These are phyloP conservation scores for Apostichopus japonicus DNA, from an alignment of 35 echinoderm and acorn worm genomes.

Conservation along the genomic window DNA sequence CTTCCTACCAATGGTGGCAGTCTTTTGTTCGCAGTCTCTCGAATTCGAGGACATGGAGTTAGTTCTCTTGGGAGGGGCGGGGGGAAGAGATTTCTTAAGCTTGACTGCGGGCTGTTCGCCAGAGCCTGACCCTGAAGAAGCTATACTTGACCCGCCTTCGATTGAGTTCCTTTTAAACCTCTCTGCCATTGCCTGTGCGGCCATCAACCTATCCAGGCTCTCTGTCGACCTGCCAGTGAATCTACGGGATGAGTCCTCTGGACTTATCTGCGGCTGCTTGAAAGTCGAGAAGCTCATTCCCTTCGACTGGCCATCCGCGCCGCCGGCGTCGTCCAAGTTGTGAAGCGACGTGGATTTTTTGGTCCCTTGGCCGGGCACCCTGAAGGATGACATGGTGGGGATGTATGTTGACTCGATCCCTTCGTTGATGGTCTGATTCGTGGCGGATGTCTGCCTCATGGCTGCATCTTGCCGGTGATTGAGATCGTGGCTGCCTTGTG, in stretches of 20 bases:
- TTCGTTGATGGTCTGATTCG: constrained; percentile 36
- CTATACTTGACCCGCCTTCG: constrained; percentile 82
- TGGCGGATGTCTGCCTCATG: background rate
- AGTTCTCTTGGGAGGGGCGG: constrained; percentile 84
- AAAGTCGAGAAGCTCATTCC: constrained; percentile 91
- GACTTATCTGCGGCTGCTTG: constrained; percentile 73
- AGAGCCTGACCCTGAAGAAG: constrained; percentile 78
- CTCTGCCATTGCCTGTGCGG: constrained; percentile 59
- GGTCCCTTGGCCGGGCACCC: constrained; percentile 2
- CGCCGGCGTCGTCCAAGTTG: background rate
- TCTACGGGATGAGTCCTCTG: constrained; percentile 7
- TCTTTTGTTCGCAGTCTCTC: constrained; percentile 76
- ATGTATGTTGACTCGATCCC: constrained; percentile 35
- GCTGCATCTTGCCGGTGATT: background rate
- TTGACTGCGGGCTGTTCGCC: constrained; percentile 67
- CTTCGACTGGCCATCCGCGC: constrained; percentile 43
- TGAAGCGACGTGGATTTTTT: constrained; percentile 23
- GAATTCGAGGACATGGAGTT: constrained; percentile 68
- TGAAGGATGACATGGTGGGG: constrained; percentile 51
- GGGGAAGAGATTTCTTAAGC: constrained; percentile 68
- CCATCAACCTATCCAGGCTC: constrained; percentile 76
- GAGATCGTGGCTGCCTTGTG: constrained; percentile 60
- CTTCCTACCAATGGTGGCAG: constrained; percentile 94
- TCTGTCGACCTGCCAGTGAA: constrained; percentile 58
- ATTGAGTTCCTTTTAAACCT: constrained; percentile 82